Base-by-base conservation (phyloP, 2,113 vertebrate species). In the Axis porcinus region DNA sequence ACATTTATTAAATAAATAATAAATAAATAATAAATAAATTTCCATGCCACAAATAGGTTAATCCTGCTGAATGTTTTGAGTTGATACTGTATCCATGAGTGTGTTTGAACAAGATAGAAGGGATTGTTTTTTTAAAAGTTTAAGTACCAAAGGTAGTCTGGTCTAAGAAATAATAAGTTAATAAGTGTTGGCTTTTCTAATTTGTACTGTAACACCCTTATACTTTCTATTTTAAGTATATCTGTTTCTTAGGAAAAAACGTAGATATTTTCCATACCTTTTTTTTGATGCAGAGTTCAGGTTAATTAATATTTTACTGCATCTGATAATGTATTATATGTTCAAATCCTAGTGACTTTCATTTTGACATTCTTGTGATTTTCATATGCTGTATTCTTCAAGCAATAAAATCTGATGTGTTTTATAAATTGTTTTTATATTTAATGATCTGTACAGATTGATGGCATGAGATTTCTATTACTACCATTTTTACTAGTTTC, bases 361-460 rank as follows among this genome's bases (percentile, higher is more conserved):
- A 99, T 99, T 99, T 99, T 99, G 99, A 99, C 98, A 98, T 99
- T 98, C 98, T 99, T 99, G 99, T 99, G 98, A 99, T 99, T 99
- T 81, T 99, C 99, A 98, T 99, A 99, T 99, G 99, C 99, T 99
- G 99, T 99, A 99, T 99, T 99, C 99, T 99, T 99, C 99, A 99
- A 99, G 99, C 99, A 99, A 99, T 99, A 99, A 99, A 99, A 99
- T 99, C 98, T 99, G 98, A 98, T 99, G 99, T 99, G 99, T 99
- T 99, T 99, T 99, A 99, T 98, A 99, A 98, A 98, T 94, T 97
- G 98, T 98, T 99, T 99, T 99, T 99, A 98, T 99, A 98, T 98
- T 99, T 98, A 98, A 98, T 99, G 86, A 95, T 87, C 81, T 96
- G 88, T 96, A 95, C 89, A 93, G 81, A 92, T 95, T 97, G 97